Conservation (phyloP, 2,113 vertebrate species). For the Abramis brama region DNA sequence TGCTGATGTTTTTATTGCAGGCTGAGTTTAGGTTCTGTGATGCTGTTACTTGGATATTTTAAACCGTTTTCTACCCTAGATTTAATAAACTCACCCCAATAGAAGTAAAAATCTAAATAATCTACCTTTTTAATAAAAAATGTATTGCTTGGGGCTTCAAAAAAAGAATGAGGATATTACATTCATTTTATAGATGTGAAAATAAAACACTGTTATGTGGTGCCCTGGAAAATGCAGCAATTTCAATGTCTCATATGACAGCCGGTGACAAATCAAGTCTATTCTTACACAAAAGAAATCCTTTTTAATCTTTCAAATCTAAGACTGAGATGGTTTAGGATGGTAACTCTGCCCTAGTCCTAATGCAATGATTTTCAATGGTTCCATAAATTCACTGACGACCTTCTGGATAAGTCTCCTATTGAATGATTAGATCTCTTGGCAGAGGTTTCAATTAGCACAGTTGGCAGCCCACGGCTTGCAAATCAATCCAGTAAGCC, state of each 20-base stretch:
- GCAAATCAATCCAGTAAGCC: slow-evolving; percentile 28
- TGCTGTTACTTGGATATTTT: slow-evolving; percentile 2
- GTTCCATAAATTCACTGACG: slow-evolving; percentile 46
- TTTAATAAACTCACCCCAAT: slow-evolving; percentile 3
- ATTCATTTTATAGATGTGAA: slow-evolving; percentile 11
- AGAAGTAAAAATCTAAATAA: slow-evolving; percentile 16
- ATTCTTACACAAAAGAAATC: not conserved
- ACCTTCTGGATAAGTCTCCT: slow-evolving; percentile 57
- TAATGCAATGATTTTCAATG: slow-evolving; percentile 2
- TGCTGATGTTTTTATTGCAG: slow-evolving; percentile 17
- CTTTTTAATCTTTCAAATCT: not conserved
- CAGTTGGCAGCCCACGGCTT: slow-evolving; percentile 31
- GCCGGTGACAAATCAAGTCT: not conserved
- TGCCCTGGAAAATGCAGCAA: slow-evolving; percentile 3
- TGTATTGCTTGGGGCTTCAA: slow-evolving; percentile 16
- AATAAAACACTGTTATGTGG: slow-evolving; percentile 25
- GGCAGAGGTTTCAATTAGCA: slow-evolving; percentile 50
- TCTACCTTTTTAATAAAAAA: slow-evolving; percentile 8
- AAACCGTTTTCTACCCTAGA: not conserved
- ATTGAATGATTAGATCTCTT: slow-evolving; percentile 68
- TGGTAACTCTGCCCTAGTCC: no score
- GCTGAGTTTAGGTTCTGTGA: slow-evolving; percentile 4
- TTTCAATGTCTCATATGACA: not conserved
- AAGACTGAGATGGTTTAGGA: not conserved
- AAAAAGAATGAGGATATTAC: slow-evolving; percentile 1